A percentile compares a stretch with the other conserved stretches of the same genome.
These are phyloP conservation scores for Dryoscopus gambensis DNA, from an alignment of 2,113 vertebrate species.

Conservation along the genomic window DNA sequence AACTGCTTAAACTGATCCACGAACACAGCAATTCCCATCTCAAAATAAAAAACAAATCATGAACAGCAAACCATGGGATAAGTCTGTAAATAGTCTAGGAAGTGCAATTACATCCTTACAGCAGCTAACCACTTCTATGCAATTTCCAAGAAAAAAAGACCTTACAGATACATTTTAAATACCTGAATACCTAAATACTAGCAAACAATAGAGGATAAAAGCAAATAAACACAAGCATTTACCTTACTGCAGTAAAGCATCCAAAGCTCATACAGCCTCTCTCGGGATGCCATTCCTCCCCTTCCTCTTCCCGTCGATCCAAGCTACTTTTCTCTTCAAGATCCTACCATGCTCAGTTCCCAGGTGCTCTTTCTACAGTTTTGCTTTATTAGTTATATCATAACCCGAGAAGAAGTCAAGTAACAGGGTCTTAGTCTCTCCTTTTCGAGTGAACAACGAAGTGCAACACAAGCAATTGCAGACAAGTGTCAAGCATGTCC, in stretches of 20 bases:
- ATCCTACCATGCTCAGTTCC: constrained; percentile 63
- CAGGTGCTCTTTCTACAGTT: not conserved
- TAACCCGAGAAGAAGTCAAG: not conserved
- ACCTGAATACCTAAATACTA: too few relatives aligned
- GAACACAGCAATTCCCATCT: not conserved
- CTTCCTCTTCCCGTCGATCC: not conserved
- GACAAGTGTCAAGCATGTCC: constrained; percentile 4
- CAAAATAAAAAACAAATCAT: not conserved
- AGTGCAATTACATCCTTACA: not conserved
- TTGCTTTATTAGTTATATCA: not conserved
- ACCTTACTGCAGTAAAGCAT: constrained; percentile 98
- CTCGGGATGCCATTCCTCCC: constrained; percentile 91
- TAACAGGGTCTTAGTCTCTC: not conserved
- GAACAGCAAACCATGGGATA: not conserved
- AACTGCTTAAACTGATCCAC: not conserved
- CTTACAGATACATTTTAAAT: not conserved
- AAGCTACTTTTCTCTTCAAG: constrained; percentile 48
- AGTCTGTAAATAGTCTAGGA: not conserved
- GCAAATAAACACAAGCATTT: constrained; percentile 15
- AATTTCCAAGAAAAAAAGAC: not conserved
- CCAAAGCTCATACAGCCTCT: constrained; percentile 97
- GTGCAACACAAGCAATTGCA: not conserved
- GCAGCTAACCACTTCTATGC: not conserved
- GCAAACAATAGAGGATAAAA: not conserved
- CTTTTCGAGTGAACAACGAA: not conserved